phyloP scores from a whole-genome alignment of 1,140 invertebrate genomes.

The Caenorhabditis brenneri region DNA sequence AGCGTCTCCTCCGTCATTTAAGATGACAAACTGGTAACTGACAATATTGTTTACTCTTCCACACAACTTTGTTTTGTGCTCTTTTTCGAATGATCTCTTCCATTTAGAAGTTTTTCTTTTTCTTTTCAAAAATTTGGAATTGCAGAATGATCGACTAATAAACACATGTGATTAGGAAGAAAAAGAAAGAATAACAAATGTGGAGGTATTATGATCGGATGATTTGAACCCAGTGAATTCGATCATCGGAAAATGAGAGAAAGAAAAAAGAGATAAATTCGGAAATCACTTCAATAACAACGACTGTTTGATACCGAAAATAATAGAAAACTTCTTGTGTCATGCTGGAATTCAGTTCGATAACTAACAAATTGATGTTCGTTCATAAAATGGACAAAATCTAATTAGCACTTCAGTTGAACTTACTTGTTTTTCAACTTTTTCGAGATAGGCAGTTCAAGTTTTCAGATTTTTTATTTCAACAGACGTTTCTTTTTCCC shows the following conservation, averaged over 20 bases:
- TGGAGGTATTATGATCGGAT: background rate
- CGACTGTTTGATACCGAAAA: background rate
- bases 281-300: background rate
- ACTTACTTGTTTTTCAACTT: too few species aligned
- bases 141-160: background rate
- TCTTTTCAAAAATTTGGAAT: background rate
- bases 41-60: constrained; percentile 3
- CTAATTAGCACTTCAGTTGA: too few species aligned
- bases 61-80: background rate
- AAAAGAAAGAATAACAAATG: background rate
- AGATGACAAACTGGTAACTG: constrained; percentile 3
- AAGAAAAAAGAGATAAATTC: background rate
- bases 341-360: too few species aligned
- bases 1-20: background rate
- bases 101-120: background rate
- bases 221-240: constrained; percentile 7
- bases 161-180: background rate
- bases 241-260: background rate
- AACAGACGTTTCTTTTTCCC: too few species aligned
- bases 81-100: background rate
- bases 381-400: too few species aligned
- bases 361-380: too few species aligned
- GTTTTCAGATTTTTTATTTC: too few species aligned
- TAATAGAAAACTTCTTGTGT: too few species aligned
- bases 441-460: too few species aligned